phyloP scores from a whole-genome alignment of 2,888 invertebrate species.

The Tineola bisselliella region DNA sequence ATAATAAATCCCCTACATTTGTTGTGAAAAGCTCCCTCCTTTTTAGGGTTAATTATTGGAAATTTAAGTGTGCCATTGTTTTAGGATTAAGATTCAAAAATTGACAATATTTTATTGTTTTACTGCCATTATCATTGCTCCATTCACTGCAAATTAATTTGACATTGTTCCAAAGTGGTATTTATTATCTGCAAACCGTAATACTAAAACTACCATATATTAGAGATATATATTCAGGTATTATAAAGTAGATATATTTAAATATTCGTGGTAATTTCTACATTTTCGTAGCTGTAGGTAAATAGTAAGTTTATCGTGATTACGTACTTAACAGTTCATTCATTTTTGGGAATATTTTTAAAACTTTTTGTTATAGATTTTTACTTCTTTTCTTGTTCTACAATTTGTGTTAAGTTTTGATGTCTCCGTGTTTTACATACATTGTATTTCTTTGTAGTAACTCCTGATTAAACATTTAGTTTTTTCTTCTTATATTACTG shows the following conservation, averaged over 20 bases:
- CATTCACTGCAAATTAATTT: background rate
- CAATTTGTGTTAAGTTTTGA: background rate
- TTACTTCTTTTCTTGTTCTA: too few relatives aligned
- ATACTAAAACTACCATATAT: conserved; percentile 38
- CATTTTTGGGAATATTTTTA: background rate
- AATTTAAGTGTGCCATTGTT: conserved; percentile 55
- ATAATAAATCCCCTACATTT: conserved; percentile 27
- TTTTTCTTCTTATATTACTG: background rate
- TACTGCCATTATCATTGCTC: background rate
- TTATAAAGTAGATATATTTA: conserved; percentile 42
- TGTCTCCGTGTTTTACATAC: background rate
- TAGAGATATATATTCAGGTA: conserved; percentile 46
- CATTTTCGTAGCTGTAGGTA: background rate
- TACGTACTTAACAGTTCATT: background rate
- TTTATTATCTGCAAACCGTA: background rate
- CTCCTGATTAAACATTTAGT: background rate
- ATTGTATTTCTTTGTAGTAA: background rate
- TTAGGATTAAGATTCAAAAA: conserved; percentile 55
- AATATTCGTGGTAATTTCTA: background rate
- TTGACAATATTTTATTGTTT: conserved; percentile 48
- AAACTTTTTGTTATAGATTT: too few relatives aligned
- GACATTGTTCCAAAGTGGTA: conserved; percentile 7
- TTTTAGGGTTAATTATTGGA: conserved; percentile 43
- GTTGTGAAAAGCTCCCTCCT: conserved; percentile 66
- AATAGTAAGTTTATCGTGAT: background rate